phyloP scores from a whole-genome alignment of 2,797 vertebrate genomes.

The Argyrosomus regius region DNA sequence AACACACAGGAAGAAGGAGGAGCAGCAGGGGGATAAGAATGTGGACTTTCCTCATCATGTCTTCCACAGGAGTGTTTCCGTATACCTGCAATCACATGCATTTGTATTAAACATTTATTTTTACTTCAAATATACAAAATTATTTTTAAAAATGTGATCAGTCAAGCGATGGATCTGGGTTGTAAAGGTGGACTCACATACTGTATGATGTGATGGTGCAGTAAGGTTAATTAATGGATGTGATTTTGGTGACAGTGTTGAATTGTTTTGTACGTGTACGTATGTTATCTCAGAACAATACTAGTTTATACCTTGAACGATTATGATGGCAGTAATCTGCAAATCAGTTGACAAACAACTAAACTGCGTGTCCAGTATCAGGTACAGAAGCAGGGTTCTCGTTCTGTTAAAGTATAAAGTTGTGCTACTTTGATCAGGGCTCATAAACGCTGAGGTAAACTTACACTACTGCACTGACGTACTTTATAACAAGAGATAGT shows the following conservation, averaged over 20 bases:
- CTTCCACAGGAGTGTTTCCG: neutral
- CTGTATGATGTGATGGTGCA: neutral
- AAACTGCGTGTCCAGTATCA: too few species aligned
- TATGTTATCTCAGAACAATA: too few species aligned
- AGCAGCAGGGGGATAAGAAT: constrained; percentile 9
- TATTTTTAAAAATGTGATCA: neutral
- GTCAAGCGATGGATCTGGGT: neutral
- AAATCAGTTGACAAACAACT: too few species aligned
- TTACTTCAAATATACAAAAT: neutral
- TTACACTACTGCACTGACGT: too few species aligned
- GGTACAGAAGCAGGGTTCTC: too few species aligned
- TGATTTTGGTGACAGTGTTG: too few species aligned
- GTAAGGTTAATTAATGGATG: neutral
- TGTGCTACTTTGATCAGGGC: neutral
- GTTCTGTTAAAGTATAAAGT: neutral
- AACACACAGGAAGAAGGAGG: constrained; percentile 2
- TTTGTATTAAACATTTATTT: neutral
- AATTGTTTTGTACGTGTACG: too few species aligned
- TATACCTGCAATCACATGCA: constrained; percentile 19
- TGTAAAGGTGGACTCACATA: too few species aligned
- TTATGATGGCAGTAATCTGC: too few species aligned
- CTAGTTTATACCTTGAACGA: neutral
- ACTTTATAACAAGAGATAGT: too few species aligned
- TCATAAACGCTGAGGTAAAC: neutral
- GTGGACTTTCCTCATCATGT: constrained; percentile 4